Conservation (phyloP, 2,797 vertebrate species). For the Ispidina lecontei region DNA sequence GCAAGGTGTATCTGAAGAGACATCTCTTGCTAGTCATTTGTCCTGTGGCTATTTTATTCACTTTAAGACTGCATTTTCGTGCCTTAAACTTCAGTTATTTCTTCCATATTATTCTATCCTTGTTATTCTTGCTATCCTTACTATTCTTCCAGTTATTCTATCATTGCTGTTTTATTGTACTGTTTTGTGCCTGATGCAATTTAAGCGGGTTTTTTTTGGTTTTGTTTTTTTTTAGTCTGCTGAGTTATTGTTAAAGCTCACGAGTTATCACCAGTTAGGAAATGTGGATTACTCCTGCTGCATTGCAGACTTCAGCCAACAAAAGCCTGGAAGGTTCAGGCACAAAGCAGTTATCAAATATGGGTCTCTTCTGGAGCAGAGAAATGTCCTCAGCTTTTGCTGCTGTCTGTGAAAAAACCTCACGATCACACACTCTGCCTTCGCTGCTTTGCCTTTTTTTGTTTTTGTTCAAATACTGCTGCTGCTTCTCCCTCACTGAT, state of each 20-base stretch:
- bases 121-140: too few relatives aligned
- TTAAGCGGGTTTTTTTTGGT: background rate
- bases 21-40: background rate
- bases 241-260: background rate
- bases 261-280: background rate
- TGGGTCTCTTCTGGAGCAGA: background rate
- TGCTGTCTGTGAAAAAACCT: background rate
- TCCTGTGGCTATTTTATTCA: background rate
- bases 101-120: background rate
- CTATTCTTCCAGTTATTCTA: background rate
- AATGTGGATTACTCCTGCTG: background rate
- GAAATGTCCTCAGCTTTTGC: background rate
- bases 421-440: accelerated
- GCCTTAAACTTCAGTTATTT: background rate
- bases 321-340: background rate
- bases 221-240: background rate
- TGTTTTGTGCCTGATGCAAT: background rate
- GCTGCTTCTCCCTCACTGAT: background rate
- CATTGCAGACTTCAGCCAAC: conserved; percentile 8
- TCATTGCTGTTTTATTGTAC: background rate
- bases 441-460: background rate
- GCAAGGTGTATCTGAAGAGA: background rate
- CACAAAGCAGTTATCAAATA: background rate
- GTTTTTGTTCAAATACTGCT: background rate
- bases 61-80: background rate